These are phyloP conservation scores for Brenthis hecate DNA, from an alignment of 2,888 invertebrate species.

Conservation along the genomic window DNA sequence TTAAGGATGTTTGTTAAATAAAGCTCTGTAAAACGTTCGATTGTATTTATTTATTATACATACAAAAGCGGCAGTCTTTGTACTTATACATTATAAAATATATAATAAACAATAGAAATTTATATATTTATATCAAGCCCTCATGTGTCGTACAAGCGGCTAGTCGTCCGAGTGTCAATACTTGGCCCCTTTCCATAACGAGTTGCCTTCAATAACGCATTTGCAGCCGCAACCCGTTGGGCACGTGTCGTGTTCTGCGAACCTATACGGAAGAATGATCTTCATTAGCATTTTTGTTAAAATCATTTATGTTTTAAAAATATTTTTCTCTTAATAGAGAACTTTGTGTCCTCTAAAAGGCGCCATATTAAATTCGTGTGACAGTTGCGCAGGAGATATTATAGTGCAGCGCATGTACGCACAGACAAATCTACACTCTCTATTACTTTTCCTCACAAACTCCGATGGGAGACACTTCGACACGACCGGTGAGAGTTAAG, in stretches of 20 bases:
- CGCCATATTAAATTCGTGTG: too few relatives aligned
- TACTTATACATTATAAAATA: slow-evolving; percentile 27
- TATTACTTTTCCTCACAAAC: too few relatives aligned
- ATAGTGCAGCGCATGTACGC: too few relatives aligned
- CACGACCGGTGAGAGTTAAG: background rate
- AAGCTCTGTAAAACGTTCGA: slow-evolving; percentile 56
- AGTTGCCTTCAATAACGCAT: slow-evolving; percentile 87
- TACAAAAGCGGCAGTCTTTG: slow-evolving; percentile 61
- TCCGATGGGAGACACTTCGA: too few relatives aligned
- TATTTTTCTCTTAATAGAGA: too few relatives aligned
- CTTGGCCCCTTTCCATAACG: slow-evolving; percentile 71
- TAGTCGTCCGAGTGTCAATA: slow-evolving; percentile 48
- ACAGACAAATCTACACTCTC: too few relatives aligned
- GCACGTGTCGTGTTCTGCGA: slow-evolving; percentile 87
- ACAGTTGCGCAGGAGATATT: too few relatives aligned
- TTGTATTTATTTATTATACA: slow-evolving; percentile 50
- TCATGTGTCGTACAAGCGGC: slow-evolving; percentile 28
- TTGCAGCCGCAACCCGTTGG: slow-evolving; percentile 96
- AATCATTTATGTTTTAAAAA: too few relatives aligned
- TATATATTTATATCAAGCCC: slow-evolving; percentile 2
- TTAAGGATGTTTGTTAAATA: slow-evolving; percentile 71
- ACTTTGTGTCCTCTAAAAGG: too few relatives aligned
- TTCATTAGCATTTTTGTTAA: too few relatives aligned
- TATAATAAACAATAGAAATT: slow-evolving; percentile 7
- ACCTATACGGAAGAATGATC: slow-evolving; percentile 50